Percentiles rank a stretch among this genome's conserved stretches.
Evolutionary conservation across 2,113 vertebrate genomes (phyloP).

Genomic region (Gila orcuttii): DNA sequence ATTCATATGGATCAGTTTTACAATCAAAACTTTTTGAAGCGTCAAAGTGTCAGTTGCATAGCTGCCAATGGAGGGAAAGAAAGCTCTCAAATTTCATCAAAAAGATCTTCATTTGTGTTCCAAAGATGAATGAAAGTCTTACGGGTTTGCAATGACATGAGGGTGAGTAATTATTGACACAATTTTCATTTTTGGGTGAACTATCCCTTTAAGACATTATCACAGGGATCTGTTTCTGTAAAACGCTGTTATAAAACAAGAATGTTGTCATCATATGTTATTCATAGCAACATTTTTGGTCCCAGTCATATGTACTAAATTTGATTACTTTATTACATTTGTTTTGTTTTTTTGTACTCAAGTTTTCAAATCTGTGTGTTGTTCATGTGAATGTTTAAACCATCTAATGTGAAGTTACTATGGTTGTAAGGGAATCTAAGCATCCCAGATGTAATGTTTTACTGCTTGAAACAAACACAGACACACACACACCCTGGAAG

Average conservation of each 20-base stretch:
- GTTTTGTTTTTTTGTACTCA: not conserved
- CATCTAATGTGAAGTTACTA: constrained; percentile 6
- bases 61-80: no score
- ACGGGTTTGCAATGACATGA: no score
- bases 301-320: not conserved
- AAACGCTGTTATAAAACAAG: not conserved
- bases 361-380: not conserved
- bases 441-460: constrained; percentile 6
- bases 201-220: not conserved
- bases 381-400: not conserved
- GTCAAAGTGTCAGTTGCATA: no score
- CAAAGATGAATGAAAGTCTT: no score
- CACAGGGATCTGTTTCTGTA: not conserved
- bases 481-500: constrained; percentile 29
- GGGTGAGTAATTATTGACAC: no score
- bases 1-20: no score
- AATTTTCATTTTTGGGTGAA: no score
- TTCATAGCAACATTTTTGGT: not conserved
- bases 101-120: no score
- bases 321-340: not conserved
- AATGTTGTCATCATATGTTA: not conserved
- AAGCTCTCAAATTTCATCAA: no score
- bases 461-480: constrained; percentile 34
- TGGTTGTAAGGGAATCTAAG: not conserved
- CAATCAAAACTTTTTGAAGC: no score